Evolutionary conservation across 2,888 invertebrate species (phyloP).

Genomic region (Pseudococcus viburni): DNA sequence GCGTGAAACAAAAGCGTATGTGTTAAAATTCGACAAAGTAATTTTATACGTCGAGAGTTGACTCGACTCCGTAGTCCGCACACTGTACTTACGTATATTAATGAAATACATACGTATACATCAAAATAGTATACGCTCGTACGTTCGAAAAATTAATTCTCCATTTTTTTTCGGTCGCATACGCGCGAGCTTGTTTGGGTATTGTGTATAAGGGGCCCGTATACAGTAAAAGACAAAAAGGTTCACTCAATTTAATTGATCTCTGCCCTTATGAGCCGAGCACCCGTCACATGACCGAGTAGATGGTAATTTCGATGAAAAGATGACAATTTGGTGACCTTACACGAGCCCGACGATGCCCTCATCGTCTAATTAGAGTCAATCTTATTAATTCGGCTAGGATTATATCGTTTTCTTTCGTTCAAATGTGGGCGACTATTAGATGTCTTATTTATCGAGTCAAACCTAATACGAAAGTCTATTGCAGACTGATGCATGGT

Average conservation of each 20-base stretch:
- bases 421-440: conserved; percentile 36
- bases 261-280: conserved; percentile 60
- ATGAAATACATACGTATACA: background rate
- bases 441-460: conserved; percentile 33
- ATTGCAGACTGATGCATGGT: background rate
- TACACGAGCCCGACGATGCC: conserved; percentile 43
- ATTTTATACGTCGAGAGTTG: background rate
- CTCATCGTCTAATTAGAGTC: conserved; percentile 50
- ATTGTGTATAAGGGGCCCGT: conserved; percentile 57
- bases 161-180: background rate
- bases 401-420: conserved; percentile 46
- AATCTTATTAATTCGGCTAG: conserved; percentile 45
- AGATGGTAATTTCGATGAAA: conserved; percentile 49
- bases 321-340: conserved; percentile 31
- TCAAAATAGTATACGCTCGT: background rate
- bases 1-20: conserved; percentile 28
- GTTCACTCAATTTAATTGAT: conserved; percentile 63
- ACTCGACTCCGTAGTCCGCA: too few species aligned
- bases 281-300: conserved; percentile 57
- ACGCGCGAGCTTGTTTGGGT: conserved; percentile 17
- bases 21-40: background rate
- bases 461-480: background rate
- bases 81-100: background rate
- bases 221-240: conserved; percentile 52
- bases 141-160: conserved; percentile 45